A percentile compares a stretch with the other conserved stretches of the same genome.
Evolutionary conservation across 2,113 vertebrate genomes (phyloP).

Genomic region (Macroglossus sobrinus): DNA sequence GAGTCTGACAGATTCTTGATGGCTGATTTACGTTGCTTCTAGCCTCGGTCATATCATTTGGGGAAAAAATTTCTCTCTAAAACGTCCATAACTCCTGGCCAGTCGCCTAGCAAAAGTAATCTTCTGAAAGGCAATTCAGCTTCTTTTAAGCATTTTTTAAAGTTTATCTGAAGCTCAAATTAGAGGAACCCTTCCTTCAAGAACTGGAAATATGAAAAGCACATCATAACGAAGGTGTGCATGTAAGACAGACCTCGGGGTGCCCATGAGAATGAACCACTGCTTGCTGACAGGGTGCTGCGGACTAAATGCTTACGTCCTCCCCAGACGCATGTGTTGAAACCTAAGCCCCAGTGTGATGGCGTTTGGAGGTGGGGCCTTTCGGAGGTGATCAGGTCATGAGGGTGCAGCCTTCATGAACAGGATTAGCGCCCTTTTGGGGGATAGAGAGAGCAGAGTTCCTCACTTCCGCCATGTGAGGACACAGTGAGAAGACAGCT

Average conservation of each 20-base stretch:
- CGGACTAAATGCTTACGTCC: fast-evolving
- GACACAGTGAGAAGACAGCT: neutral
- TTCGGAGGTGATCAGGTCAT: neutral
- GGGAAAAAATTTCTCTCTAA: neutral
- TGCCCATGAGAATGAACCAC: neutral
- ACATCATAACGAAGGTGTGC: neutral
- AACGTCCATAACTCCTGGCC: neutral
- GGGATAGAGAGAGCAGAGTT: neutral
- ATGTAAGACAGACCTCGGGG: neutral
- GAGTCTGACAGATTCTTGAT: neutral
- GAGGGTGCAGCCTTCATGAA: neutral
- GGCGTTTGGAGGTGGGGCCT: neutral
- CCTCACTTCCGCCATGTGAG: fast-evolving
- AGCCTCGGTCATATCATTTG: neutral
- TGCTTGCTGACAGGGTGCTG: neutral
- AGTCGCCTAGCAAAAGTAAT: neutral
- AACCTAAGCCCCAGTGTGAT: neutral
- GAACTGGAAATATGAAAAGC: neutral
- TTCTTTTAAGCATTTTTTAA: neutral
- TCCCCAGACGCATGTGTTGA: neutral
- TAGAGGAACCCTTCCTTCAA: neutral
- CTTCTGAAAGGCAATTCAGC: constrained; percentile 16
- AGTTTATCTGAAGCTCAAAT: neutral
- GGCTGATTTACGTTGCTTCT: neutral
- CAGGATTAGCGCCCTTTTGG: neutral